Evolutionary conservation across 2,888 invertebrate species (phyloP), one percentile per base, ranked within the genome.

Genomic region (Nasonovia ribisnigri): DNA sequence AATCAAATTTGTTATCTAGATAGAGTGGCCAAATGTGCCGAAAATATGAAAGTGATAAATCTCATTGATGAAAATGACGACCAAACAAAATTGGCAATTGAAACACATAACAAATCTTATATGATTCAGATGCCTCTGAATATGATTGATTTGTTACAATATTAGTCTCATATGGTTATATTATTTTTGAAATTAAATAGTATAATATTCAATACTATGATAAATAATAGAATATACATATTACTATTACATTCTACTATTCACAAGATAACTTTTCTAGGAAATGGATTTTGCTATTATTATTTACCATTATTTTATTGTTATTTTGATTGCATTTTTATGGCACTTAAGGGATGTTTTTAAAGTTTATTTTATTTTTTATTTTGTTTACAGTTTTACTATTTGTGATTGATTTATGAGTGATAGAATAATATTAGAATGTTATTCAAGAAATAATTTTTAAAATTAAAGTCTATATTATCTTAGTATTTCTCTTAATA

Each of bases 101-200:
- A 93, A 90, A 42, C 24, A 90, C 16, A 90, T 3, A 84, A 20
- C 42, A 46, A 89, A 36, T 48, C 46, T 26, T 48, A 42, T 8
- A 90, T 93, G 90, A 86, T 90, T 90, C 86, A 57, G 36, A 90
- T 87, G 51, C 93, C 93, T 86, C 1, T 67, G 29, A 90, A 93
- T 24, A 29, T 90, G 29, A 67, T 51, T 13, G 93, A 93, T 67
- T 42, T 93, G 29, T 86, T 93, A 54, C 46, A 93, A 90, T 93
- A 84, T 93, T 89, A 84, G 84, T 84, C 11, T 46, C 29, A 24
- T 10, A 20, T 90, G 0, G 29, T 86, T 46, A 46, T 48, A 16
- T 86, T 86, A 20, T 77, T 36, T 77, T 36, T 16, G 1, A 36
- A 20, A 77, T 77, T 20, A 36, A 77, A 36, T 77, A 77, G 77